phyloP scores from a whole-genome alignment of 35 echinoderm and acorn worm species.

The Lytechinus variegatus region DNA sequence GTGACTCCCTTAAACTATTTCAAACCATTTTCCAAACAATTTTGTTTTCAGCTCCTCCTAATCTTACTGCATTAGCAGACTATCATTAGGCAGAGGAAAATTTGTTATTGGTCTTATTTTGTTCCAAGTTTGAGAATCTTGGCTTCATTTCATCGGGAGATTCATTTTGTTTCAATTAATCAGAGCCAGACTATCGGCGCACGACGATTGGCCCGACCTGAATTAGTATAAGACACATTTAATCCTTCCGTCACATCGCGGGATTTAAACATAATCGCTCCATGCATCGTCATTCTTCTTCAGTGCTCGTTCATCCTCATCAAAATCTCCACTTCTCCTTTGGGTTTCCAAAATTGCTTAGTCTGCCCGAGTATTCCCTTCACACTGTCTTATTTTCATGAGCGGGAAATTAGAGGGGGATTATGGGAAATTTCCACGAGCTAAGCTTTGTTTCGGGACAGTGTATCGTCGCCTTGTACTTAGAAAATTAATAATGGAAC shows the following conservation, averaged over 20 bases:
- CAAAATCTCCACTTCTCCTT: not conserved
- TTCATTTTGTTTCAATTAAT: conserved; percentile 6
- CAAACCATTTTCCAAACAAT: not conserved
- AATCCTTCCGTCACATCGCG: not conserved
- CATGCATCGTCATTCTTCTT: not conserved
- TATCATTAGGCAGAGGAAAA: not conserved
- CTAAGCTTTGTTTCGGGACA: not conserved
- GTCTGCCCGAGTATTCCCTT: not conserved
- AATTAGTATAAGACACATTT: not conserved
- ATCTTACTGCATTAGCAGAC: not conserved
- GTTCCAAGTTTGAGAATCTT: not conserved
- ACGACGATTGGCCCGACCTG: not conserved
- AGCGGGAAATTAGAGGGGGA: not conserved
- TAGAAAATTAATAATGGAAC: not conserved
- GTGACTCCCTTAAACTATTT: not conserved
- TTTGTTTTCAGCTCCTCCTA: not conserved
- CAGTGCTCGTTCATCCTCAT: not conserved
- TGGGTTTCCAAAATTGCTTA: not conserved
- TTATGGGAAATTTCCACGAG: not conserved
- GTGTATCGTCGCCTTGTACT: not conserved
- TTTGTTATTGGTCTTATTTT: not conserved
- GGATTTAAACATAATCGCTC: not conserved
- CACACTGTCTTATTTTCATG: not conserved
- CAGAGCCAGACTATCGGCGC: not conserved
- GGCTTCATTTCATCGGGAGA: not conserved